Conservation (phyloP, 1,140 invertebrate species). For the Thaumatotibia leucotreta region DNA sequence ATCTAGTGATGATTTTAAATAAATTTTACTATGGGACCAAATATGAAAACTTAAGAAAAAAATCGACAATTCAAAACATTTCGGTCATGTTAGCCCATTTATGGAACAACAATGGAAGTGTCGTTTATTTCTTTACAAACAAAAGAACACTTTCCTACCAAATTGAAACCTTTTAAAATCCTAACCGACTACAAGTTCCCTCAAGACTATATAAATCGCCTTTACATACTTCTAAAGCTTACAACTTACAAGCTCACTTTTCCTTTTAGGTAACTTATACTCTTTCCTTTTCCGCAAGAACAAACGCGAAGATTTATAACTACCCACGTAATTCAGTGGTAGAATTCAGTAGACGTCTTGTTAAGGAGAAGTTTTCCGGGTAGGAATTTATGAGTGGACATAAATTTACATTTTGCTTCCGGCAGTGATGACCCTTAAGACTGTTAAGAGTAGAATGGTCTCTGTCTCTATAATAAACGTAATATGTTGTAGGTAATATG, state of each 20-base stretch:
- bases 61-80: no score
- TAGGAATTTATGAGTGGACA: constrained; percentile 13
- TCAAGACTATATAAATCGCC: neutral
- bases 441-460: no score
- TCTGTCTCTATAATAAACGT: no score
- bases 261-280: neutral
- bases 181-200: neutral
- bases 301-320: constrained; percentile 19
- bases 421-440: constrained; percentile 15
- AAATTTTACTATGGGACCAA: no score
- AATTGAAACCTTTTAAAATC: neutral
- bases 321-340: constrained; percentile 12
- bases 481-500: no score
- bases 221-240: neutral
- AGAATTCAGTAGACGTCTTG: constrained; percentile 16
- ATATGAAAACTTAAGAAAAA: no score
- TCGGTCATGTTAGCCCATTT: no score
- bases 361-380: constrained; percentile 15
- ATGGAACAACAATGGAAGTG: no score
- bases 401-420: constrained; percentile 18
- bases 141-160: no score
- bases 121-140: no score
- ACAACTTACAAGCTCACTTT: neutral
- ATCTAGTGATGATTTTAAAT: no score
- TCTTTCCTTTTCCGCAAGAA: constrained; percentile 13